Base-by-base conservation (phyloP, 2,113 vertebrate genomes). In the Leucopternis melanops region DNA sequence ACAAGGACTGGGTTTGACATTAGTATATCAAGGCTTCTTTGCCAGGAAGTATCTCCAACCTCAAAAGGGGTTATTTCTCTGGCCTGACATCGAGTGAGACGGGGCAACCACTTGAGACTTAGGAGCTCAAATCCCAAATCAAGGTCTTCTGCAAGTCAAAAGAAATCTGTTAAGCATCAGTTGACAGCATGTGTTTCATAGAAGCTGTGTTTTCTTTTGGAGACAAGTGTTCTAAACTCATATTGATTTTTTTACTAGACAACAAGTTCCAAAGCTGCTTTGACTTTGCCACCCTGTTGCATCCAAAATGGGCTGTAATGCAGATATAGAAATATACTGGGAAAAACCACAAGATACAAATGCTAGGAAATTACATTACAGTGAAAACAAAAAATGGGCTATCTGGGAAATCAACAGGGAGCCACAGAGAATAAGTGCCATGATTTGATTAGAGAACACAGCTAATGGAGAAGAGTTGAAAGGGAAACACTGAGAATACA, bases 51-150 rank as follows among this genome's bases (percentile, higher is more conserved):
- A 31, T 98, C 98, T 12, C 98, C 98, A 59, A 97, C 97, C 94
- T 98, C 98, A 26, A 98, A 98, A 5, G 98, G 98, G 69, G 97
- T 98, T 12, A 98, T 63, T 58, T 98, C 98, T 80, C 91, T 97
- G 52, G 98, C 98, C 93, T 98, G 98, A 3, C n/a, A 7, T 80
- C 40, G n/a, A 54, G 95, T 98, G 36, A 98, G 96, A 10, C 12
- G 52, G 19, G 97, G 98, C 89, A 98, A 84, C 98, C 97, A 98
- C 92, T 98, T 98, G 73, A 98, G 93, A 27, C 97, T 94, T 3
- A 98, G 94, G 11, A 98, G 96, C 92, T 98, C 87, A 32, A 98
- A 98, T 54, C 92, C 88, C 13, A 27, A 59, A 36, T 77, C 52
- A 2, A n/a, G 69, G n/a, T 38, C 92, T 84, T 88, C 95, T 96